phyloP scores from a whole-genome alignment of 2,797 vertebrate genomes.

The Botia almorhae region DNA sequence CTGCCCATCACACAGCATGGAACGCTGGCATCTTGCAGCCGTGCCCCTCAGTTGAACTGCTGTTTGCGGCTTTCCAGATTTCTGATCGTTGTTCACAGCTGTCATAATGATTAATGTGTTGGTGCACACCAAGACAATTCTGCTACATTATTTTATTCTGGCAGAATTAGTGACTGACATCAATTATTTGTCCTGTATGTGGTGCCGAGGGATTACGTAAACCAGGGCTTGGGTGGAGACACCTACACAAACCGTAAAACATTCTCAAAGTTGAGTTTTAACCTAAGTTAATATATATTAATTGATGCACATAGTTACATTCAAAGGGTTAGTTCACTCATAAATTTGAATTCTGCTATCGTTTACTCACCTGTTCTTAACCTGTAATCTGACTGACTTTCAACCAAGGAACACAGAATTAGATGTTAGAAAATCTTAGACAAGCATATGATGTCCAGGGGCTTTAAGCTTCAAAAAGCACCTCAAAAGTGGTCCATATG shows the following conservation, averaged over 20 bases:
- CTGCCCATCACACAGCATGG: background rate
- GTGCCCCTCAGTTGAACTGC: constrained; percentile 6
- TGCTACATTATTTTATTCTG: constrained; percentile 38
- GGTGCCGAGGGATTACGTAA: constrained; percentile 5
- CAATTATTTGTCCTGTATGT: background rate
- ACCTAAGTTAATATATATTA: background rate
- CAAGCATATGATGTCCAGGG: too few species aligned
- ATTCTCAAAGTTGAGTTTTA: background rate
- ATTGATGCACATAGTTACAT: background rate
- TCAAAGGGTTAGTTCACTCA: background rate
- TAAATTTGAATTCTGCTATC: background rate
- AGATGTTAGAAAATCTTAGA: too few species aligned
- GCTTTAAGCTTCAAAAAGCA: too few species aligned
- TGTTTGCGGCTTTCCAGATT: constrained; percentile 42
- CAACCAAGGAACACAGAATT: too few species aligned
- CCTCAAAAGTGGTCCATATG: too few species aligned
- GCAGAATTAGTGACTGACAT: constrained; percentile 19
- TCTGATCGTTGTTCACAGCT: constrained; percentile 39
- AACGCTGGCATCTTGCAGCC: constrained; percentile 7
- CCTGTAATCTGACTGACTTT: background rate
- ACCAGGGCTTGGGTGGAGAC: constrained; percentile 37
- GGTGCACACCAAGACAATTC: constrained; percentile 21
- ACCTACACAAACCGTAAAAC: background rate
- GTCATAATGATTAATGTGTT: constrained; percentile 53
- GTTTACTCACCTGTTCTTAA: background rate